phyloP scores from a whole-genome alignment of 35 echinoderm and acorn worm genomes.

The Heliocidaris erythrogramma region DNA sequence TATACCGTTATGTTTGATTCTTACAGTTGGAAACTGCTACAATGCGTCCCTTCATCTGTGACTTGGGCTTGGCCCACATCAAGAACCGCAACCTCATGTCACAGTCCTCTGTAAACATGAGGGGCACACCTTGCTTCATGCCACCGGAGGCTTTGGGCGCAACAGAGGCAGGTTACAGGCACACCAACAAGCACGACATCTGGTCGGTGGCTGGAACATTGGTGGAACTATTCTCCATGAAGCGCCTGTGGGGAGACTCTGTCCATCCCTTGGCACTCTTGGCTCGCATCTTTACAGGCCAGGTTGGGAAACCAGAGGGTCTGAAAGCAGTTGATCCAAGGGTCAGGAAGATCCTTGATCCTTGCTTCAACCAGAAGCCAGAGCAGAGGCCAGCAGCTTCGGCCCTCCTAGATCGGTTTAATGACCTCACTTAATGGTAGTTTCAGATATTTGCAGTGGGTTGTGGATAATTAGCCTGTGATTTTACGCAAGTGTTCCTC shows the following conservation, averaged over 20 bases:
- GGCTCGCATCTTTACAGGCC: neutral
- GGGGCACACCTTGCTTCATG: constrained; percentile 43
- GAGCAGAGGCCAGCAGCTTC: constrained; percentile 26
- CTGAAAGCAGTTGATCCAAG: neutral
- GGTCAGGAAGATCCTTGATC: neutral
- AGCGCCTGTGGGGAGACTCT: constrained; percentile 26
- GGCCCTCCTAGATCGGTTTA: constrained; percentile 23
- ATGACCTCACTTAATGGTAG: neutral
- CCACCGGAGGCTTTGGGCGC: neutral
- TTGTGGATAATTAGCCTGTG: too few species aligned
- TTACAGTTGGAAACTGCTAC: neutral
- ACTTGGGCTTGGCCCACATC: constrained; percentile 45
- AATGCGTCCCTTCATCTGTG: constrained; percentile 13
- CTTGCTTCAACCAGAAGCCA: constrained; percentile 21
- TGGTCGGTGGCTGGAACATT: constrained; percentile 36
- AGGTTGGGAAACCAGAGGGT: neutral
- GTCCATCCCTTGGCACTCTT: neutral
- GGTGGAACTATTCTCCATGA: neutral
- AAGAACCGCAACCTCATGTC: constrained; percentile 46
- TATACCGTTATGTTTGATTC: neutral
- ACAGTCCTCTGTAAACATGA: constrained; percentile 17
- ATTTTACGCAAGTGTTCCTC: too few species aligned
- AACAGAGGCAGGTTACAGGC: neutral
- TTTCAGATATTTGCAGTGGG: too few species aligned
- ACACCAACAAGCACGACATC: constrained; percentile 17